Conservation (phyloP, 2,797 vertebrate genomes). For the Chrysocyon brachyurus region DNA sequence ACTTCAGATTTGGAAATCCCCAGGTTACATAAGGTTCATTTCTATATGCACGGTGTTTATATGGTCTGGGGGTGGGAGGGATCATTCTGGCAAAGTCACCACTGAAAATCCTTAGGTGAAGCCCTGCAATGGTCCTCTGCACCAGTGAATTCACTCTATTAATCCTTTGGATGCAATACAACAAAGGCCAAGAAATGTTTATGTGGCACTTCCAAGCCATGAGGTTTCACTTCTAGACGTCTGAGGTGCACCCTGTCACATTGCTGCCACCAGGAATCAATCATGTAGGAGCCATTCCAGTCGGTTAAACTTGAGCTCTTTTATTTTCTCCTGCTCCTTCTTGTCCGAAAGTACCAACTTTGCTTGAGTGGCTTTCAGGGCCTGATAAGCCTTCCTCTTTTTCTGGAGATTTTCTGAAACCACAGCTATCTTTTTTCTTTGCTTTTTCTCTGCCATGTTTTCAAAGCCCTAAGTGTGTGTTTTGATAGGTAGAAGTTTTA, state of each 20-base stretch:
- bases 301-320: slow-evolving; percentile 93
- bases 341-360: slow-evolving; percentile 94
- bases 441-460: neutral
- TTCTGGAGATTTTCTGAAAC: slow-evolving; percentile 98
- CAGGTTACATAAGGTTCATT: slow-evolving; percentile 94
- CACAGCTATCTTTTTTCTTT: slow-evolving; percentile 92
- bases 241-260: slow-evolving; percentile 90
- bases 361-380: slow-evolving; percentile 96
- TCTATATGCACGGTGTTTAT: slow-evolving; percentile 92
- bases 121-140: slow-evolving; percentile 89
- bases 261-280: slow-evolving; percentile 89
- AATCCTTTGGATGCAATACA: slow-evolving; percentile 88
- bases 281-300: slow-evolving; percentile 93
- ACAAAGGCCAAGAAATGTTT: slow-evolving; percentile 89
- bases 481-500: neutral
- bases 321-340: slow-evolving; percentile 92
- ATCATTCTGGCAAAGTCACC: slow-evolving; percentile 93
- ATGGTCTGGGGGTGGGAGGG: slow-evolving; percentile 84
- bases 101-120: slow-evolving; percentile 93
- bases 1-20: slow-evolving; percentile 98
- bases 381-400: slow-evolving; percentile 96
- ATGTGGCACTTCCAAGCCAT: slow-evolving; percentile 83
- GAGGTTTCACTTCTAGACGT: slow-evolving; percentile 88
- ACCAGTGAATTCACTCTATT: slow-evolving; percentile 92
- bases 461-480: neutral